These are phyloP conservation scores for Lasioglossum zephyrum DNA, from an alignment of 2,888 invertebrate species.

Conservation along the genomic window DNA sequence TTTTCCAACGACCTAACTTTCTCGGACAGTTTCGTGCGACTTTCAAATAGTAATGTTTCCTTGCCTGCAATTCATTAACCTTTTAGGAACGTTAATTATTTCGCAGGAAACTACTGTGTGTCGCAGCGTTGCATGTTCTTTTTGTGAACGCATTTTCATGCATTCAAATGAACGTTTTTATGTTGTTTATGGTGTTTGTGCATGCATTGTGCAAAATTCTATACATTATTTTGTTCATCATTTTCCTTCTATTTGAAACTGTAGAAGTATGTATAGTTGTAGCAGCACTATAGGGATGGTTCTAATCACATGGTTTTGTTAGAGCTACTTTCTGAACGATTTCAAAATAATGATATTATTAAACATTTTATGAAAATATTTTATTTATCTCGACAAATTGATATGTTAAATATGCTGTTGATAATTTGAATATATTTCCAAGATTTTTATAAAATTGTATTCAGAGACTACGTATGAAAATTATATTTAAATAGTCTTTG, in stretches of 20 bases:
- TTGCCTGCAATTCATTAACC: neutral
- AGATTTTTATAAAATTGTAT: no score
- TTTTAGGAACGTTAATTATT: neutral
- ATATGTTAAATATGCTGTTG: no score
- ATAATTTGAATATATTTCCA: no score
- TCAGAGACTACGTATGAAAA: neutral
- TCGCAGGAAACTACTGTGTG: neutral
- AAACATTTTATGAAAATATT: no score
- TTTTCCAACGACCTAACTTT: neutral
- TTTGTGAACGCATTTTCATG: neutral
- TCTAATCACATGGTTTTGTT: neutral
- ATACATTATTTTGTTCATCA: slow-evolving; percentile 2
- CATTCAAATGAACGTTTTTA: neutral
- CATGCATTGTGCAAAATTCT: slow-evolving; percentile 15
- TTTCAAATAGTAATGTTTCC: neutral
- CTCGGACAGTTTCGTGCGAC: neutral
- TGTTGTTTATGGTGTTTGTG: slow-evolving; percentile 9
- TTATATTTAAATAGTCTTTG: neutral
- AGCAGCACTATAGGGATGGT: slow-evolving; percentile 12
- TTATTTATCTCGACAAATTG: no score
- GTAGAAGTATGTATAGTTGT: neutral
- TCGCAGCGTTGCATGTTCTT: neutral
- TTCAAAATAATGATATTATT: no score
- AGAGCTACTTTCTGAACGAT: neutral
- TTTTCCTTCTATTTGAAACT: neutral